Conservation (phyloP, 2,113 vertebrate genomes). For the Puma concolor region DNA sequence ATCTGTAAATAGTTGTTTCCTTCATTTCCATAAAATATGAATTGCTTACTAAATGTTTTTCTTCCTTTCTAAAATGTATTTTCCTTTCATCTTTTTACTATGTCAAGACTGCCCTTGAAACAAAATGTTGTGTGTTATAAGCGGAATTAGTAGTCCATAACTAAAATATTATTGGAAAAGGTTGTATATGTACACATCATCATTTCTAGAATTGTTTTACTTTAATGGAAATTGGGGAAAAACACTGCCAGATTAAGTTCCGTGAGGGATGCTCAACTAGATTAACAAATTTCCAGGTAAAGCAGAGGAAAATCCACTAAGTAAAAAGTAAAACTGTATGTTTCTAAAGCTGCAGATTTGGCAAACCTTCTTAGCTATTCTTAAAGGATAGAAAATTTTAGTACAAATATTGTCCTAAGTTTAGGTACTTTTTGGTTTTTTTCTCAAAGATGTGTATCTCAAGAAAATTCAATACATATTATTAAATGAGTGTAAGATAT, state of each 20-base stretch:
- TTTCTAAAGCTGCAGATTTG: background rate
- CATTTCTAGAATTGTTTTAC: background rate
- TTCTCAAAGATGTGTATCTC: background rate
- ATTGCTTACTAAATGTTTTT: background rate
- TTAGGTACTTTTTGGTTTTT: constrained; percentile 6
- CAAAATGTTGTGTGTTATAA: background rate
- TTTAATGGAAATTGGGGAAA: background rate
- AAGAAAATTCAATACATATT: background rate
- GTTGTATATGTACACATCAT: background rate
- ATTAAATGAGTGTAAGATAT: background rate
- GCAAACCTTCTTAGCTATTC: background rate
- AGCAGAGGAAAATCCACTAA: background rate
- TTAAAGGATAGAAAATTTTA: constrained; percentile 38
- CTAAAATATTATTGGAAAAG: background rate
- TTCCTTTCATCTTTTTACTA: constrained; percentile 32
- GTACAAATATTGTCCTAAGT: background rate
- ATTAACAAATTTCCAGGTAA: background rate
- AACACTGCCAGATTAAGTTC: background rate
- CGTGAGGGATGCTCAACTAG: background rate
- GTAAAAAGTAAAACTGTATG: background rate
- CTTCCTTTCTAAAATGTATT: constrained; percentile 33
- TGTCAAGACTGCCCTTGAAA: background rate
- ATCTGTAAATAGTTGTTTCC: constrained; percentile 47
- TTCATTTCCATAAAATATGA: constrained; percentile 30
- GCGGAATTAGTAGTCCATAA: background rate